phyloP scores from a whole-genome alignment of 2,113 vertebrate genomes.

The Mobula birostris region DNA sequence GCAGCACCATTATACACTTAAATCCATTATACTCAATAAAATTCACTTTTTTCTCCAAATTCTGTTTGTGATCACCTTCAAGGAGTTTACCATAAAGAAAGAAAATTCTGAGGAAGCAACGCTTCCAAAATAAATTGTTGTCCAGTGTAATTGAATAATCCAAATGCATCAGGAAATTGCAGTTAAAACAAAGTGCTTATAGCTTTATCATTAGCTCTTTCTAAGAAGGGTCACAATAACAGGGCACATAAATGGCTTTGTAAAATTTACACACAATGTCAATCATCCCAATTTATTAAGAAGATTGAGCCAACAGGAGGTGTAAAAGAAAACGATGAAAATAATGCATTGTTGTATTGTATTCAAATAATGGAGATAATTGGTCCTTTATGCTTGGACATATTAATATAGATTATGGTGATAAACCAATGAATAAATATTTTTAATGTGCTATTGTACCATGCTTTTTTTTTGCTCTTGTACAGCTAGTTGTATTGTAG shows the following conservation, averaged over 20 bases:
- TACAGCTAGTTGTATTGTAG: too few relatives aligned
- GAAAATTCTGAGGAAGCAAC: too few relatives aligned
- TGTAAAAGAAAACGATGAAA: background rate
- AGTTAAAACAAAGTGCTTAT: background rate
- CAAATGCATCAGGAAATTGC: background rate
- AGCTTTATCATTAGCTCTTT: background rate
- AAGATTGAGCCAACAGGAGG: background rate
- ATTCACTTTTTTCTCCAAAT: too few relatives aligned
- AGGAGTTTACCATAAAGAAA: too few relatives aligned
- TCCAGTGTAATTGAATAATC: background rate
- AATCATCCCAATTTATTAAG: background rate
- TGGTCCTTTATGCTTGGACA: background rate
- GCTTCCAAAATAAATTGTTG: too few relatives aligned
- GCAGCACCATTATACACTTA: too few relatives aligned
- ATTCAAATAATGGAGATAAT: background rate
- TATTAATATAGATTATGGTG: background rate
- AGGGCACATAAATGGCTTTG: background rate
- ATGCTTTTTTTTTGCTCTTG: too few relatives aligned
- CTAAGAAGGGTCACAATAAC: background rate
- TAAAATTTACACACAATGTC: background rate
- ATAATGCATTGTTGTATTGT: background rate
- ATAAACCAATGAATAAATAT: too few relatives aligned
- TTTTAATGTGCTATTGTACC: too few relatives aligned
- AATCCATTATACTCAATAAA: too few relatives aligned
- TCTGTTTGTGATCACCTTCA: too few relatives aligned